A percentile compares a stretch with the other conserved stretches of the same genome.
phyloP scores from a whole-genome alignment of 1,140 invertebrate genomes.

The Heliconius himera region DNA sequence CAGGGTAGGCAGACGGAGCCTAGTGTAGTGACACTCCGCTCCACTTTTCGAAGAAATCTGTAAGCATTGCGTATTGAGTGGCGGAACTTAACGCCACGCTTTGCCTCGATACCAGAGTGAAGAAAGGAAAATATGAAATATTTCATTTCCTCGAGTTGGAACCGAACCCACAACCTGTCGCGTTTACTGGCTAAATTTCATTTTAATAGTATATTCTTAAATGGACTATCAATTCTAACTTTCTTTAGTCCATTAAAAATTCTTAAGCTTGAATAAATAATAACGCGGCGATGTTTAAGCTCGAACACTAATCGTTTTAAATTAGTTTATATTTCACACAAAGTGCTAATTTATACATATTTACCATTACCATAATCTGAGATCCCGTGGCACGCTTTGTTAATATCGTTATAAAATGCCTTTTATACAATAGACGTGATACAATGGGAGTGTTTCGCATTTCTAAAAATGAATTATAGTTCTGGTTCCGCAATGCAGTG shows the following conservation, averaged over 20 bases:
- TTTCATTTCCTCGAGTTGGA: too few relatives aligned
- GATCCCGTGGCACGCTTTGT: conserved; percentile 48
- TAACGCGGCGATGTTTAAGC: conserved; percentile 13
- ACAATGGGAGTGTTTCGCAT: conserved; percentile 66
- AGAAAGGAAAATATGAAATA: too few relatives aligned
- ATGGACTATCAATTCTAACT: neutral
- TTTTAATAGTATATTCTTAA: neutral
- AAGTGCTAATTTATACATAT: conserved; percentile 30
- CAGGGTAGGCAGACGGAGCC: too few relatives aligned
- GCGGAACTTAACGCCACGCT: too few relatives aligned
- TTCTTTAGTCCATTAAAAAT: neutral
- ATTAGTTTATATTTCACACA: conserved; percentile 24
- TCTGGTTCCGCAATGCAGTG: conserved; percentile 74
- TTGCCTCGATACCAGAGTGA: too few relatives aligned
- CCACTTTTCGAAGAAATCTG: too few relatives aligned
- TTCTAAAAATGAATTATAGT: conserved; percentile 75
- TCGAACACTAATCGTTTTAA: neutral
- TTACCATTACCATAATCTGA: conserved; percentile 36
- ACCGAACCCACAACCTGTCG: too few relatives aligned
- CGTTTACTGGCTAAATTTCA: too few relatives aligned
- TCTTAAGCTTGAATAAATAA: neutral
- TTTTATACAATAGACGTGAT: conserved; percentile 66
- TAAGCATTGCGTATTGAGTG: too few relatives aligned
- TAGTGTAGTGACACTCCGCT: too few relatives aligned
- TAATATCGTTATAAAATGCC: conserved; percentile 64